A percentile compares a stretch with the other conserved stretches of the same genome.
Evolutionary conservation across 2,797 vertebrate species (phyloP).

Genomic region (Micropoecilia bifurca): DNA sequence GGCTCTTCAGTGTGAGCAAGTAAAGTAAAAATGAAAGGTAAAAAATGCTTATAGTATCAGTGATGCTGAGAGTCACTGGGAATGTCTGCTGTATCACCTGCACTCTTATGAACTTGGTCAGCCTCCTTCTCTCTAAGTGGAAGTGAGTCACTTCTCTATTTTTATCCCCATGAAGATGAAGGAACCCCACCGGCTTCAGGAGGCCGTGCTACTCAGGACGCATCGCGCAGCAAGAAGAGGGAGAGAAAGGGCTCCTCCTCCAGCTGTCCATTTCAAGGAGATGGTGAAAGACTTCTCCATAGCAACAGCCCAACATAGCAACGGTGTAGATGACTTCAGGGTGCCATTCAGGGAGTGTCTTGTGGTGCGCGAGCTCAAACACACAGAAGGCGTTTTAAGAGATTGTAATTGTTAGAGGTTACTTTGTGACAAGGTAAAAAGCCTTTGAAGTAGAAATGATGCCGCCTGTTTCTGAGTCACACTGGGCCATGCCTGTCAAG

Average conservation of each 20-base stretch:
- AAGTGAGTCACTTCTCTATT: slow-evolving; percentile 62
- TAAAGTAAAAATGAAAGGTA: neutral
- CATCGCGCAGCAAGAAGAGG: slow-evolving; percentile 42
- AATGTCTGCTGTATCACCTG: slow-evolving; percentile 12
- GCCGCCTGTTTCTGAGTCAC: slow-evolving; percentile 33
- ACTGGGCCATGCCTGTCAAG: too few relatives aligned
- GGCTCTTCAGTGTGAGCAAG: neutral
- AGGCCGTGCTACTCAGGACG: slow-evolving; percentile 44
- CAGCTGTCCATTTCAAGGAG: slow-evolving; percentile 62
- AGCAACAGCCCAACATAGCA: slow-evolving; percentile 86
- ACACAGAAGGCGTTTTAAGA: slow-evolving; percentile 46
- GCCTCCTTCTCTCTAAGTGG: slow-evolving; percentile 16
- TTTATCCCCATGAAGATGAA: slow-evolving; percentile 42
- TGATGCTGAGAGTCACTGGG: neutral
- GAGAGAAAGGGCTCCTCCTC: slow-evolving; percentile 79
- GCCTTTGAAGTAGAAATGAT: slow-evolving; percentile 14
- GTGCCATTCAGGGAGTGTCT: slow-evolving; percentile 57
- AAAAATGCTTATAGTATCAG: neutral
- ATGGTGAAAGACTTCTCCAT: slow-evolving; percentile 74
- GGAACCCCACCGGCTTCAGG: slow-evolving; percentile 44
- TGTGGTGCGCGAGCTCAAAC: slow-evolving; percentile 46
- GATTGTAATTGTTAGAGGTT: slow-evolving; percentile 7
- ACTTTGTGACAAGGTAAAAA: slow-evolving; percentile 21
- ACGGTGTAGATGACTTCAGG: slow-evolving; percentile 77
- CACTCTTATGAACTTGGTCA: slow-evolving; percentile 33